phyloP scores from a whole-genome alignment of 2,113 vertebrate species.

The Actenoides hombroni region DNA sequence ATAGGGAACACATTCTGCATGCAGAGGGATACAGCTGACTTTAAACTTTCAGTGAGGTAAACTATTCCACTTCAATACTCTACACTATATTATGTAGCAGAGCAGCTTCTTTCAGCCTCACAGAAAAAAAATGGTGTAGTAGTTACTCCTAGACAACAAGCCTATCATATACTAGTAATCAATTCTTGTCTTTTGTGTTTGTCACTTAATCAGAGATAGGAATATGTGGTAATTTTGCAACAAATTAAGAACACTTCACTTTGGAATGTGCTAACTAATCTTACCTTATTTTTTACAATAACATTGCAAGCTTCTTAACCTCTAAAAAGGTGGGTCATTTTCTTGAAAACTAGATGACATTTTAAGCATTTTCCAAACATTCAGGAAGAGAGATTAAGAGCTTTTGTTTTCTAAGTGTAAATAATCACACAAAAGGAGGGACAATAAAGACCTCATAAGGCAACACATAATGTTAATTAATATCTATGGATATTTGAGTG shows the following conservation, averaged over 20 bases:
- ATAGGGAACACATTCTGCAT: not conserved
- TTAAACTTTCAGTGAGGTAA: not conserved
- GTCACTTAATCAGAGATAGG: not conserved
- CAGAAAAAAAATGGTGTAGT: not conserved
- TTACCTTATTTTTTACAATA: not conserved
- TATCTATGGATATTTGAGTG: not conserved
- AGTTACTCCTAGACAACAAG: not conserved
- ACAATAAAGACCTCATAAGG: not conserved
- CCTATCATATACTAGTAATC: not conserved
- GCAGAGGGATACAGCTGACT: not conserved
- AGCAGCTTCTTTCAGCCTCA: not conserved
- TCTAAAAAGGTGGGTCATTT: not conserved
- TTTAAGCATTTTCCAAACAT: not conserved
- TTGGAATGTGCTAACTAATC: not conserved
- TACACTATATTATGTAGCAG: not conserved
- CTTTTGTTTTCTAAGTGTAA: not conserved
- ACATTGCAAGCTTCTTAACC: not conserved
- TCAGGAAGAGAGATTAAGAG: not conserved
- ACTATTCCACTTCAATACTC: not conserved
- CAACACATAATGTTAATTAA: not conserved
- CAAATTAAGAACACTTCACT: not conserved
- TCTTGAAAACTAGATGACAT: not conserved
- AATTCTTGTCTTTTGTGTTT: not conserved
- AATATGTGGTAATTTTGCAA: not conserved
- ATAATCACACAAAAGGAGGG: not conserved